A percentile compares a stretch with the other conserved stretches of the same genome.
phyloP scores from a whole-genome alignment of 2,797 vertebrate genomes.

The Onychomys torridus region DNA sequence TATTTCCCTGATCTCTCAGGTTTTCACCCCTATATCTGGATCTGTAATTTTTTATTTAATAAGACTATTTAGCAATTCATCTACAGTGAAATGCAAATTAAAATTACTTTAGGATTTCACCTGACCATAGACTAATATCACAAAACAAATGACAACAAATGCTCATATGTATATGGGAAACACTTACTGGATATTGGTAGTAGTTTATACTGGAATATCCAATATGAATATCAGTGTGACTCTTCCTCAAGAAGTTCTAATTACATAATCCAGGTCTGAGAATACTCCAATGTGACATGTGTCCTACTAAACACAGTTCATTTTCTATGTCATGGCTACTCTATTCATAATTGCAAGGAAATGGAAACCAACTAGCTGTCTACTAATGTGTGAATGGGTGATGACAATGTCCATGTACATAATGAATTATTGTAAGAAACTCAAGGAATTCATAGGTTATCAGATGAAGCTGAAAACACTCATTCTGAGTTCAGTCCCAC shows the following conservation, averaged over 20 bases:
- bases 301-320: neutral
- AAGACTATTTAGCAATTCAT: too few relatives aligned
- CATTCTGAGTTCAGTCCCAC: neutral
- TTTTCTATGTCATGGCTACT: neutral
- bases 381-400: neutral
- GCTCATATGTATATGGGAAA: neutral
- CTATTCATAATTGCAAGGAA: neutral
- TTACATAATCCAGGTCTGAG: neutral
- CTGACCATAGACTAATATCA: neutral
- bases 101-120: neutral
- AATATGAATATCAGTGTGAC: too few relatives aligned
- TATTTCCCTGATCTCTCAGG: too few relatives aligned
- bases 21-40: too few relatives aligned
- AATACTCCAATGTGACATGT: neutral
- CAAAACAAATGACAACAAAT: neutral
- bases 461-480: neutral
- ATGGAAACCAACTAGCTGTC: neutral
- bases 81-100: neutral
- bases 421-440: neutral
- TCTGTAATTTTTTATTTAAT: too few relatives aligned
- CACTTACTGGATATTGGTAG: neutral
- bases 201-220: too few relatives aligned
- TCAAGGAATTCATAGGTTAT: neutral
- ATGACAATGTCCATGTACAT: neutral
- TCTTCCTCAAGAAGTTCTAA: neutral